Percentiles rank a stretch among this genome's conserved stretches.
phyloP scores from a whole-genome alignment of 2,113 vertebrate genomes.

The Thunnus maccoyii region DNA sequence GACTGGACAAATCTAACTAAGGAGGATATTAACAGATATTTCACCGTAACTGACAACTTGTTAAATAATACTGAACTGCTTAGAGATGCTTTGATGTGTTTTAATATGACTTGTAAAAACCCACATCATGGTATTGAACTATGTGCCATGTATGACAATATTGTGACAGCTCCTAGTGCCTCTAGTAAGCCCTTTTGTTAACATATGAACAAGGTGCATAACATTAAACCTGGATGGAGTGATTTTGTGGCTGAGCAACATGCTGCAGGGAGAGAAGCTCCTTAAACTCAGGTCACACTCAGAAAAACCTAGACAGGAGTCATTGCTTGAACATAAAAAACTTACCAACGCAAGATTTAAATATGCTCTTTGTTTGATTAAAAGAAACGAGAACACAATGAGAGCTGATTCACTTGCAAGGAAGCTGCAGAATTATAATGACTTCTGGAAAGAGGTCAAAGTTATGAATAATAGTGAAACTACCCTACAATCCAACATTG shows the following conservation, averaged over 20 bases:
- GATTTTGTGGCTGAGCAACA: neutral
- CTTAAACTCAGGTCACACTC: neutral
- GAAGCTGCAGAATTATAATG: neutral
- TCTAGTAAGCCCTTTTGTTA: neutral
- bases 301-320: neutral
- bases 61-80: neutral
- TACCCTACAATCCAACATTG: neutral
- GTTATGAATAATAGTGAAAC: neutral
- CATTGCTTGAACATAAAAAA: neutral
- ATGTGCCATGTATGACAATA: no score
- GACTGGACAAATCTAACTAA: neutral
- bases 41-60: neutral
- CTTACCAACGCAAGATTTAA: neutral
- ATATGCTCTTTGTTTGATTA: neutral
- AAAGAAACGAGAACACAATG: neutral
- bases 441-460: neutral
- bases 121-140: no score
- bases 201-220: neutral
- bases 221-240: neutral
- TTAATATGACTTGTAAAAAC: no score
- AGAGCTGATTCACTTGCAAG: neutral
- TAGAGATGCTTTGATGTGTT: no score
- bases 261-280: neutral
- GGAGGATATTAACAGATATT: no score
- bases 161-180: neutral